Evolutionary conservation across 2,888 invertebrate species (phyloP), one percentile per base, ranked within the genome.

Genomic region (Xanthia togata): DNA sequence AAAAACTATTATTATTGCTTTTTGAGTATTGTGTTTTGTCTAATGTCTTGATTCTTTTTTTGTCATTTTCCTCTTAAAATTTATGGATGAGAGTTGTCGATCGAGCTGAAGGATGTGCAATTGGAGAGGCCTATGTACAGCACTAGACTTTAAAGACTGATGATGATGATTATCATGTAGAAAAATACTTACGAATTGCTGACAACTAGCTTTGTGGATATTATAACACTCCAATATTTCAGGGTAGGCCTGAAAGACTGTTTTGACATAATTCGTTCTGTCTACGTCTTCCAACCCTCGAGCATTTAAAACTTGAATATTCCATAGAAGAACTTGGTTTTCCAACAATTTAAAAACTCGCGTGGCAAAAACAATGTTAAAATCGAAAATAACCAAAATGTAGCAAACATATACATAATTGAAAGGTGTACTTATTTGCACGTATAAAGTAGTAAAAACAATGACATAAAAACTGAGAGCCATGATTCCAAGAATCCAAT

Each of bases 151-250:
- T 44, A 12, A 12, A 12, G 12, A 11, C 12, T 44, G 12, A 44
- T 12, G 44, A 44, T 12, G 41, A 41, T 41, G 9, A 41, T 6
- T 1, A 11, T 55, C 23, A 63, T 9, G 11, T 23, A 31, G 5
- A 23, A 41, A 47, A 2, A 4, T 73, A 80, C 82, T 83, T 70
- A 84, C 84, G 0, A 53, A 63, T 23, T 62, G 55, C 26, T 76
- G 78, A 50, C 35, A 81, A 35, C 67, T 47, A 2, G 38, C 20
- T 70, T 72, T 76, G 35, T 76, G 70, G 1, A 64, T 68, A 20
- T 73, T 26, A 55, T 69, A 81, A 74, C 80, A 78, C 38, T 73
- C 20, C 11, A 83, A 8, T 53, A 82, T 77, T 47, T 82, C 44
- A 31, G 9, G 6, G 55, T 73, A 83, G 20, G 62, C 44, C 6